These are phyloP conservation scores for Leguminivora glycinivorella DNA, from an alignment of 1,140 invertebrate genomes.

Conservation along the genomic window DNA sequence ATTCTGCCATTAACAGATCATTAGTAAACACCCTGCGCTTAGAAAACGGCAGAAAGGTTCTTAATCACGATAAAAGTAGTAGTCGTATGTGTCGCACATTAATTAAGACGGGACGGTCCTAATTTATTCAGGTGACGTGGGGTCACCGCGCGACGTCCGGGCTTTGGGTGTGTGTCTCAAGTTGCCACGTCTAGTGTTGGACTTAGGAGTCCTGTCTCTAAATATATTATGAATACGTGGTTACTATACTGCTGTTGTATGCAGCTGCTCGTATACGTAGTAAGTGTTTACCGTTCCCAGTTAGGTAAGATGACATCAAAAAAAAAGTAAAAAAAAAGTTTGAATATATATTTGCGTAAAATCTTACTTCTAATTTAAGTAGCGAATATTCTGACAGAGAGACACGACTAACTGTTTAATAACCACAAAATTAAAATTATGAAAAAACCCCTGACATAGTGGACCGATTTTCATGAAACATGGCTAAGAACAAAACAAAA, in stretches of 20 bases:
- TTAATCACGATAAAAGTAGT: conserved; percentile 56
- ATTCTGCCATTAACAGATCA: conserved; percentile 34
- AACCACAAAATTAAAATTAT: no score
- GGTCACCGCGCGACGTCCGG: conserved; percentile 10
- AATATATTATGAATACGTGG: not conserved
- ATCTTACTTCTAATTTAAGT: no score
- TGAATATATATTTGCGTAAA: no score
- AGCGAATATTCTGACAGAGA: no score
- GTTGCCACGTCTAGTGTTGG: conserved; percentile 32
- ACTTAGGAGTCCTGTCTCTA: not conserved
- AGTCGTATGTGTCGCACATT: conserved; percentile 45
- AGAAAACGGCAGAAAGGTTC: conserved; percentile 29
- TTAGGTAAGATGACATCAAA: no score
- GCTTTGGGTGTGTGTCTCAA: not conserved
- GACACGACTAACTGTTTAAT: no score
- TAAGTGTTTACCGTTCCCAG: no score
- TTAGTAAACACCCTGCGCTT: conserved; percentile 22
- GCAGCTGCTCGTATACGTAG: no score
- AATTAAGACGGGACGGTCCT: conserved; percentile 56
- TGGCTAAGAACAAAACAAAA: no score
- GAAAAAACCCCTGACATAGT: no score
- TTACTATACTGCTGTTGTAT: not conserved
- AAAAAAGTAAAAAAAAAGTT: no score
- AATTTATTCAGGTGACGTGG: conserved; percentile 62
- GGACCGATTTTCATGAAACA: no score